A percentile compares a stretch with the other conserved stretches of the same genome.
These are phyloP conservation scores for Falcaria lacertinaria DNA, from an alignment of 2,888 invertebrate genomes.

Conservation along the genomic window DNA sequence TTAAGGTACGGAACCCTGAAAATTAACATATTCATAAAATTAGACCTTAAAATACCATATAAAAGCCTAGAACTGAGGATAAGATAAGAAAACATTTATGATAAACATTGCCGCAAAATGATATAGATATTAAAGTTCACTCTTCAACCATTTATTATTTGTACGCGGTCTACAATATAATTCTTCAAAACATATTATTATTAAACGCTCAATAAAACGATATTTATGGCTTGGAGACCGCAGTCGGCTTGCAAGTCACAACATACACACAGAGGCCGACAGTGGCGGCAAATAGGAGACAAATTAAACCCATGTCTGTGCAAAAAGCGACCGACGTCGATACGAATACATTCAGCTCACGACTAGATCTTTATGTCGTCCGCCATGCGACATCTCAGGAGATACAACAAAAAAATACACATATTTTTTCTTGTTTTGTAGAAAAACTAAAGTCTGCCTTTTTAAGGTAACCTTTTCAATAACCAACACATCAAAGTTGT, in stretches of 20 bases:
- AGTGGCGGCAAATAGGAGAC: constrained; percentile 57
- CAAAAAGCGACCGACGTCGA: constrained; percentile 36
- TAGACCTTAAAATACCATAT: too few species aligned
- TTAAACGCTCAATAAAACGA: not conserved
- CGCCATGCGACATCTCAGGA: constrained; percentile 20
- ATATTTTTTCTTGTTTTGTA: not conserved
- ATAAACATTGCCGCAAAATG: too few species aligned
- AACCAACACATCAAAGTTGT: too few species aligned
- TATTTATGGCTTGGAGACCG: constrained; percentile 14
- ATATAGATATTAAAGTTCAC: too few species aligned
- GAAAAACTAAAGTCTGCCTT: too few species aligned
- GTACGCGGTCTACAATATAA: too few species aligned
- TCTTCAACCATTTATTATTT: too few species aligned
- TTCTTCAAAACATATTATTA: not conserved
- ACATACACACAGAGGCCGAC: constrained; percentile 25
- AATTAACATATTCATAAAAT: too few species aligned
- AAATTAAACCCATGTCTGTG: constrained; percentile 47
- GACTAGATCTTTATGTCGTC: constrained; percentile 40
- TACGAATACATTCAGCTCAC: constrained; percentile 53
- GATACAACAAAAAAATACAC: constrained; percentile 1
- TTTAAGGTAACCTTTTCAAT: too few species aligned
- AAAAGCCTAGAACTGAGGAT: too few species aligned
- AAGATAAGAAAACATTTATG: too few species aligned
- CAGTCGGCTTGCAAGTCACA: constrained; percentile 10
- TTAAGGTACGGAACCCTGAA: too few species aligned